A percentile compares a stretch with the other conserved stretches of the same genome.
Conservation (phyloP, 2,888 invertebrate species). For the Diplazon laetatorius region DNA sequence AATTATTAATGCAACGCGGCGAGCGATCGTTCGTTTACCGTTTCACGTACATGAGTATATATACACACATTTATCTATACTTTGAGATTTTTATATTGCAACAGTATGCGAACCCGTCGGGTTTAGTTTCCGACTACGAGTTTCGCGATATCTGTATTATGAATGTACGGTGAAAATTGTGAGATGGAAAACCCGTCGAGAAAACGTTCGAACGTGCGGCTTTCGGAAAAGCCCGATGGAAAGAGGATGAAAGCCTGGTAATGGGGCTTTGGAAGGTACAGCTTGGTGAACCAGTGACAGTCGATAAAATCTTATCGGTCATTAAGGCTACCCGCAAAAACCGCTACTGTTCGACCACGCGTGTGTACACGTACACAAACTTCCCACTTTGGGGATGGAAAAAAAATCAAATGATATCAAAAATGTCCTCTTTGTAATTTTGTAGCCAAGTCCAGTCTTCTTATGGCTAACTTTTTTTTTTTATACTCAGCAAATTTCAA, state of each 20-base stretch:
- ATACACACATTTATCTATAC: constrained; percentile 3
- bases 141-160: constrained; percentile 29
- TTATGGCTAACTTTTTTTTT: no score
- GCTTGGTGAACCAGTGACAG: constrained; percentile 65
- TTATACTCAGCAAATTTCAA: no score
- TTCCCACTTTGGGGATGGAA: no score
- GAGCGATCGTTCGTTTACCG: constrained; percentile 68
- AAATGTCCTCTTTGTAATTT: no score
- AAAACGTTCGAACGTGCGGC: constrained; percentile 42
- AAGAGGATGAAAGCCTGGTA: constrained; percentile 61
- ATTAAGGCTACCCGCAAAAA: constrained; percentile 61
- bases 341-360: constrained; percentile 25
- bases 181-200: constrained; percentile 35
- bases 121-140: constrained; percentile 46
- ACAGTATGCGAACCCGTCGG: constrained; percentile 31
- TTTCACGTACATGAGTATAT: constrained; percentile 26
- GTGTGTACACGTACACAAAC: constrained; percentile 8
- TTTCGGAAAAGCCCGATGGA: constrained; percentile 48
- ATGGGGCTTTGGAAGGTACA: constrained; percentile 62
- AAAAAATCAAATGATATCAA: no score
- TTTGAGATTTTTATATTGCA: not conserved
- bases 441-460: no score
- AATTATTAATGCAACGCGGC: constrained; percentile 75
- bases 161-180: constrained; percentile 1
- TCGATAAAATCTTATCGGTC: constrained; percentile 69